Percentiles rank a stretch among this genome's conserved stretches.
These are phyloP conservation scores for Heliconius ismenius DNA, from an alignment of 2,888 invertebrate species.

Conservation along the genomic window DNA sequence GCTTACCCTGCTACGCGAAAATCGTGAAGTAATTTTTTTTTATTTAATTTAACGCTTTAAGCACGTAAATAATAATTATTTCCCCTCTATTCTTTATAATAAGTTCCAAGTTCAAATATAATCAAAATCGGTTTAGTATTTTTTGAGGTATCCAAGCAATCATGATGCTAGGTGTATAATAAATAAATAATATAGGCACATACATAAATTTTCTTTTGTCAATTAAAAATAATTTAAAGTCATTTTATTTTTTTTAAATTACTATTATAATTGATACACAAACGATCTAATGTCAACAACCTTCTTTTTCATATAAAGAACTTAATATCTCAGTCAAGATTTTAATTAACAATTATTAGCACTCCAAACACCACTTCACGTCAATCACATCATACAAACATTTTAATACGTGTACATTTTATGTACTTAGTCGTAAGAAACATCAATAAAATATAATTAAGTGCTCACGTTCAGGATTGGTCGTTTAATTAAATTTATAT, in stretches of 20 bases:
- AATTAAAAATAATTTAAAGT: too few species aligned
- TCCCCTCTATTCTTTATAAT: too few species aligned
- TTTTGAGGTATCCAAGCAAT: background rate
- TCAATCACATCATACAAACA: conserved; percentile 4
- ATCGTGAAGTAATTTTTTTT: too few species aligned
- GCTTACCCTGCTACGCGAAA: too few species aligned
- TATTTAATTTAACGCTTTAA: too few species aligned
- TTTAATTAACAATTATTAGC: background rate
- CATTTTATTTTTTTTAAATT: background rate
- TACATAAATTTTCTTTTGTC: too few species aligned
- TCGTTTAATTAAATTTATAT: conserved; percentile 38
- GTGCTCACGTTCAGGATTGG: conserved; percentile 35
- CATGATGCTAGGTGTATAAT: too few species aligned
- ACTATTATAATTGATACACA: background rate
- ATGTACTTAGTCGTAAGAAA: background rate
- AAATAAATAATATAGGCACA: too few species aligned
- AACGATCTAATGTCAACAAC: background rate
- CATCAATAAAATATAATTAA: conserved; percentile 39
- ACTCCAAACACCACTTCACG: background rate
- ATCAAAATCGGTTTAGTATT: background rate
- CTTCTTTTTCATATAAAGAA: background rate
- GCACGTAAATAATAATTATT: too few species aligned
- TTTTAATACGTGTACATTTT: background rate
- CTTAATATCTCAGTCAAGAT: background rate
- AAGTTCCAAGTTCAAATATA: background rate